phyloP scores from a whole-genome alignment of 2,113 vertebrate species.

The Apistogramma diplotaenia region DNA sequence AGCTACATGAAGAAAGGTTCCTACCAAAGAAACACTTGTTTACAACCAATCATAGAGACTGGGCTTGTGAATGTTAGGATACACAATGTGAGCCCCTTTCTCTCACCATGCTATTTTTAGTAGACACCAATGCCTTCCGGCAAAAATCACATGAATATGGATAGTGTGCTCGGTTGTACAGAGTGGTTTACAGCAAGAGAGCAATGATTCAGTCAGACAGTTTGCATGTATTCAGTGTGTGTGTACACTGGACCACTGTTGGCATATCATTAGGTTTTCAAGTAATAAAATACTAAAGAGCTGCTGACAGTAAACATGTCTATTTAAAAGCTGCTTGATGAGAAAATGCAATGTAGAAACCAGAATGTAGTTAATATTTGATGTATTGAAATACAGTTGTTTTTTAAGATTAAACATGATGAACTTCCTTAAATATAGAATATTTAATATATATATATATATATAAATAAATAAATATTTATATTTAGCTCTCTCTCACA shows the following conservation, averaged over 20 bases:
- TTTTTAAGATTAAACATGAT: not conserved
- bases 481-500: slow-evolving; percentile 25
- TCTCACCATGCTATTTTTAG: slow-evolving; percentile 81
- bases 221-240: slow-evolving; percentile 55
- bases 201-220: slow-evolving; percentile 72
- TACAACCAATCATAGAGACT: slow-evolving; percentile 61
- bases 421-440: too few species aligned
- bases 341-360: not conserved
- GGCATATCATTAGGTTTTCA: slow-evolving; percentile 16
- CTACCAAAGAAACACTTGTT: slow-evolving; percentile 63
- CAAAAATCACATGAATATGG: slow-evolving; percentile 82
- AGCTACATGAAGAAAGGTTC: slow-evolving; percentile 27
- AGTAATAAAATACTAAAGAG: not conserved
- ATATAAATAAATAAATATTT: too few species aligned
- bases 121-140: slow-evolving; percentile 78
- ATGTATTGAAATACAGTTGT: too few species aligned
- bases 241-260: slow-evolving; percentile 34
- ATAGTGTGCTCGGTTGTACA: slow-evolving; percentile 73
- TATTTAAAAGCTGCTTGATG: not conserved
- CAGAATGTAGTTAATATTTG: not conserved
- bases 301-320: not conserved
- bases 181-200: slow-evolving; percentile 66
- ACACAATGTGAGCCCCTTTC: slow-evolving; percentile 73
- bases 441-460: too few species aligned
- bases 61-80: slow-evolving; percentile 65